A percentile compares a stretch with the other conserved stretches of the same genome.
Conservation (phyloP, 1,140 invertebrate species). For the Drusus annulatus region DNA sequence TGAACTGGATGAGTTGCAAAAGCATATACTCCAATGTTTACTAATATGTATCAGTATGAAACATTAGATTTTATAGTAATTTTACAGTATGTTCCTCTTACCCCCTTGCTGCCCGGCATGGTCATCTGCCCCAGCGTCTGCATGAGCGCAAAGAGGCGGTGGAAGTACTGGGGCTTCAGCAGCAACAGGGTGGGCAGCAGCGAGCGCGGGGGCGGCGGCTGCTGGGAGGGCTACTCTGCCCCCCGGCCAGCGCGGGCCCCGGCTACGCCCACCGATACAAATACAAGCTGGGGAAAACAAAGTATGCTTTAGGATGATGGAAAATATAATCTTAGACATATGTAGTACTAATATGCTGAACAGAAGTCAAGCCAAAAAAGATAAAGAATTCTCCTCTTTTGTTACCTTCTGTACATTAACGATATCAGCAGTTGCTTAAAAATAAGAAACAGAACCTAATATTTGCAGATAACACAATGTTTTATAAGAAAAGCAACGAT, state of each 20-base stretch:
- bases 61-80: too few relatives aligned
- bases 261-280: slow-evolving; percentile 86
- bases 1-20: too few relatives aligned
- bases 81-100: slow-evolving; percentile 57
- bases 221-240: slow-evolving; percentile 81
- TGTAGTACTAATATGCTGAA: too few relatives aligned
- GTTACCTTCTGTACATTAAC: too few relatives aligned
- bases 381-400: too few relatives aligned
- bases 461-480: too few relatives aligned
- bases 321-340: background rate
- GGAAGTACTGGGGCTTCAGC: slow-evolving; percentile 89
- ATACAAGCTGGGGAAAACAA: slow-evolving; percentile 79
- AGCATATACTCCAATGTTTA: too few relatives aligned
- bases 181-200: slow-evolving; percentile 89
- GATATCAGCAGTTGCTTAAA: too few relatives aligned
- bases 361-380: too few relatives aligned
- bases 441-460: too few relatives aligned
- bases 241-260: slow-evolving; percentile 70
- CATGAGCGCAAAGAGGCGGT: slow-evolving; percentile 91
- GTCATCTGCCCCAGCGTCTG: slow-evolving; percentile 90
- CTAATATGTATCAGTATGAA: too few relatives aligned
- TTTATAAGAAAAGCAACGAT: too few relatives aligned
- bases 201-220: slow-evolving; percentile 85
- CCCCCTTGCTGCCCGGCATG: slow-evolving; percentile 78
- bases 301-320: background rate